Percentiles rank a stretch among this genome's conserved stretches.
phyloP scores from a whole-genome alignment of 2,888 invertebrate genomes.

The Harpagoxenus sublaevis region DNA sequence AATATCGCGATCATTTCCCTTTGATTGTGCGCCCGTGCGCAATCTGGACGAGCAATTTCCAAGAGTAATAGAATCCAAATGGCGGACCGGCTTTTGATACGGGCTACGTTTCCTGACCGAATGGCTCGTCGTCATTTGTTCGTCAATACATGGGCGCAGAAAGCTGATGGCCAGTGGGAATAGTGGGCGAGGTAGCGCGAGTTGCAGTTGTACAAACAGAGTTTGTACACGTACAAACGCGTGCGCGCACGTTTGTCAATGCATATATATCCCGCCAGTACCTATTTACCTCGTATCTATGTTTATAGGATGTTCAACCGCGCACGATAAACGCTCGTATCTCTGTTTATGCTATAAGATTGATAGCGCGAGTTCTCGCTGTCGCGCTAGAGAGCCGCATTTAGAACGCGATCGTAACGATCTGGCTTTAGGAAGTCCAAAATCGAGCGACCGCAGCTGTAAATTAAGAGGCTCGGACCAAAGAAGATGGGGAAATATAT shows the following conservation, averaged over 20 bases:
- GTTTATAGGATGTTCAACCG: slow-evolving; percentile 73
- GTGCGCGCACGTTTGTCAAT: slow-evolving; percentile 28
- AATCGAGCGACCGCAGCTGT: background rate
- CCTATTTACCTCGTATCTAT: slow-evolving; percentile 75
- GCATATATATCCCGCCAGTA: slow-evolving; percentile 45
- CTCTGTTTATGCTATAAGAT: slow-evolving; percentile 79
- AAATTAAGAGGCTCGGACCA: background rate
- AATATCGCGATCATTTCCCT: slow-evolving; percentile 18
- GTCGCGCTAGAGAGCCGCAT: background rate
- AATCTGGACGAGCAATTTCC: slow-evolving; percentile 21
- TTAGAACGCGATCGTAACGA: slow-evolving; percentile 33
- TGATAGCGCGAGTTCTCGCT: slow-evolving; percentile 69
- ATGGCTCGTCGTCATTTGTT: slow-evolving; percentile 4
- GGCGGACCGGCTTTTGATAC: slow-evolving; percentile 16
- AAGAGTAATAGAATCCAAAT: slow-evolving; percentile 11
- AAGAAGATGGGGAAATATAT: background rate
- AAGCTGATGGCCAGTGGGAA: slow-evolving; percentile 14
- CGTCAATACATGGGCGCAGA: slow-evolving; percentile 22
- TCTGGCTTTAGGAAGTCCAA: background rate
- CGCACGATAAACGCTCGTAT: slow-evolving; percentile 74
- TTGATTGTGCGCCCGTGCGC: background rate
- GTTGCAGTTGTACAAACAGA: slow-evolving; percentile 48
- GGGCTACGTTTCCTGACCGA: background rate
- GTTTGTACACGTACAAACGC: slow-evolving; percentile 24
- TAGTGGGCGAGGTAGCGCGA: slow-evolving; percentile 32